Conservation (phyloP, 2,797 vertebrate genomes). For the Cossypha heuglini region DNA sequence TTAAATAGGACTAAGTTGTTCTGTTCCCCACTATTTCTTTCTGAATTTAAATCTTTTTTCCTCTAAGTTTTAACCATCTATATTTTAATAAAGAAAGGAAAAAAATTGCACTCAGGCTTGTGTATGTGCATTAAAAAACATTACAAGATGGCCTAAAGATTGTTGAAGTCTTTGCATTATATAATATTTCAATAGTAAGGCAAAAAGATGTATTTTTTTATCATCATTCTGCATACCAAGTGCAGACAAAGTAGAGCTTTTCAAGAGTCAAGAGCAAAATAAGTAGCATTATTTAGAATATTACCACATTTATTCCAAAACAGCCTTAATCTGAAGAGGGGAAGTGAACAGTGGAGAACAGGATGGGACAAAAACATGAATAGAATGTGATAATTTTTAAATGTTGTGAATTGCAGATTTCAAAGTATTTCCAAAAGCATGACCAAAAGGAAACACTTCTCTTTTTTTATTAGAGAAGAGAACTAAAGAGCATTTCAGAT, state of each 20-base stretch:
- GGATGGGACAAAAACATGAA: not conserved
- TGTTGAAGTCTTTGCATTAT: slow-evolving; percentile 1
- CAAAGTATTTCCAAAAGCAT: not conserved
- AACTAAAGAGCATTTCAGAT: not conserved
- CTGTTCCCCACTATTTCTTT: not conserved
- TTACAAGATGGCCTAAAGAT: slow-evolving; percentile 7
- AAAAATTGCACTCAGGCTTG: not conserved
- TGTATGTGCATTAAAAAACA: not conserved
- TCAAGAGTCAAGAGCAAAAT: not conserved
- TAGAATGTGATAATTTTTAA: not conserved
- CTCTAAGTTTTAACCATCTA: not conserved
- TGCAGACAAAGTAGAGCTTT: not conserved
- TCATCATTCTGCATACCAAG: not conserved
- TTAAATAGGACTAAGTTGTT: not conserved
- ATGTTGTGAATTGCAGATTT: not conserved
- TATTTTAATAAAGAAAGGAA: not conserved
- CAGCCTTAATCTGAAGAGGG: not conserved
- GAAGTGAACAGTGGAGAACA: not conserved
- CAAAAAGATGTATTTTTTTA: not conserved
- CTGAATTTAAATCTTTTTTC: not conserved
- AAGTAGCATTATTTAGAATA: not conserved
- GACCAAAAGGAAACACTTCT: not conserved
- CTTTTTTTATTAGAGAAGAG: not conserved
- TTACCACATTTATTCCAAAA: not conserved
- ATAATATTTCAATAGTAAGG: not conserved